phyloP scores from a whole-genome alignment of 2,888 invertebrate species.

The Carpatolechia fugitivella region DNA sequence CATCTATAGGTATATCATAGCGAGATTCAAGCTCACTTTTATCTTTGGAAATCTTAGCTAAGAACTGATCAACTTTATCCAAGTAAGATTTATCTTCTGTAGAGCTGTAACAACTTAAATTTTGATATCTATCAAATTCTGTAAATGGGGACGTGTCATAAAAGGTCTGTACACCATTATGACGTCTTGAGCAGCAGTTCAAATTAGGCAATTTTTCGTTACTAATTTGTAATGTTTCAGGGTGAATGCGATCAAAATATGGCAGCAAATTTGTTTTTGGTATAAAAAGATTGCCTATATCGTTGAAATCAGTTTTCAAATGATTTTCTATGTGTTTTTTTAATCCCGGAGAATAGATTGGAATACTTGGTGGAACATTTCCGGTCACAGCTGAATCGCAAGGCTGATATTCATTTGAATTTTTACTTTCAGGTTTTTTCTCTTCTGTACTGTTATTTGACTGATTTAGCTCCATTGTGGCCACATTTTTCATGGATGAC shows the following conservation, averaged over 20 bases:
- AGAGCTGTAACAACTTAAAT: not conserved
- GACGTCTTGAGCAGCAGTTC: not conserved
- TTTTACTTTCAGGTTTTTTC: not conserved
- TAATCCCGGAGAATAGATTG: too few species aligned
- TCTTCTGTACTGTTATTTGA: not conserved
- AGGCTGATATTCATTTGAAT: too few species aligned
- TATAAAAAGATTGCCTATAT: not conserved
- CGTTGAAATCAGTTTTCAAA: not conserved
- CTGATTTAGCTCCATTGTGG: not conserved
- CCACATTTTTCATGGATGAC: not conserved
- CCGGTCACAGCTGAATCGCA: too few species aligned
- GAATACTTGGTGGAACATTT: too few species aligned
- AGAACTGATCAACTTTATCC: not conserved
- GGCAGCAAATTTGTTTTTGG: not conserved
- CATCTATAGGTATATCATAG: not conserved
- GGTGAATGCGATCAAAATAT: not conserved
- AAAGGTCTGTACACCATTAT: not conserved
- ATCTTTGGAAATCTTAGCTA: not conserved
- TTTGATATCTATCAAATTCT: not conserved
- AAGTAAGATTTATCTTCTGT: constrained; percentile 4
- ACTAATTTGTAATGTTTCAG: not conserved
- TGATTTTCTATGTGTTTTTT: too few species aligned
- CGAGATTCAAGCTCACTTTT: not conserved
- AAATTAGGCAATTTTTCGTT: not conserved
- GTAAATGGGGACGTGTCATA: not conserved